Base-by-base conservation (phyloP, 2,113 vertebrate genomes). In the Mormyrus lacerda region DNA sequence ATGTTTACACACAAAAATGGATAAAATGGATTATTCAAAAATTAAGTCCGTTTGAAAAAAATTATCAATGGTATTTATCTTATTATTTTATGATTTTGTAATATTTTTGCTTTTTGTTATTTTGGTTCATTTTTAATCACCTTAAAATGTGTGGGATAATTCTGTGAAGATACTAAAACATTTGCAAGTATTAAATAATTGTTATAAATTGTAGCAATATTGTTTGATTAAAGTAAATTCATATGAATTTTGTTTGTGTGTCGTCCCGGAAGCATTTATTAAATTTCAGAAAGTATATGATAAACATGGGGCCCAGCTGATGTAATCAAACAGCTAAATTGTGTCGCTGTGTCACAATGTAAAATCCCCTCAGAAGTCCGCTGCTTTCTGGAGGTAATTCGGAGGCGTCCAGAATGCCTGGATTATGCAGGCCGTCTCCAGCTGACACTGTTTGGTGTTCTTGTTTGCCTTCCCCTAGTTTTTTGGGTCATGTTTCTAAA, bases 401-500 rank as follows among this genome's bases (percentile, higher is more conserved):
- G 7, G 61, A 31, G 11, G 61, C 7, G 13, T 35, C 27, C 65
- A 79, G 73, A 79, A 79, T 42, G 73, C 73, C 73, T 39, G 31
- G 73, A 79, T 79, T 79, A 42, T 7, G 17, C 4, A 79, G 35
- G 2, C 73, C 7, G 4, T 42, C 42, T 79, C 73, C 73, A 79
- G 73, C 73, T 79, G 73, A 79, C 73, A 79, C 35, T 79, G 73
- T 39, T 79, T 79, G 73, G 35, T 42, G 17, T 7, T 15, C 35
- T 79, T 85, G 83, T 50, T 85, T 47, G 15, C 44, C 42, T 79
- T 79, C 11, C 35, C 19, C 13, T 79, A 79, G 1, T 79, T 79
- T 73, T 79, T 79, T 79, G 31, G 73, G 73, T 79, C 73, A 79
- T 79, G 73, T 79, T 79, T 42, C 35, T 79, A 79, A 79, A 79